Evolutionary conservation across 37 sponge, comb jelly and placozoan species (phyloP), one percentile per base, ranked within the genome.

Genomic region (Cliona cf. orientalis): DNA sequence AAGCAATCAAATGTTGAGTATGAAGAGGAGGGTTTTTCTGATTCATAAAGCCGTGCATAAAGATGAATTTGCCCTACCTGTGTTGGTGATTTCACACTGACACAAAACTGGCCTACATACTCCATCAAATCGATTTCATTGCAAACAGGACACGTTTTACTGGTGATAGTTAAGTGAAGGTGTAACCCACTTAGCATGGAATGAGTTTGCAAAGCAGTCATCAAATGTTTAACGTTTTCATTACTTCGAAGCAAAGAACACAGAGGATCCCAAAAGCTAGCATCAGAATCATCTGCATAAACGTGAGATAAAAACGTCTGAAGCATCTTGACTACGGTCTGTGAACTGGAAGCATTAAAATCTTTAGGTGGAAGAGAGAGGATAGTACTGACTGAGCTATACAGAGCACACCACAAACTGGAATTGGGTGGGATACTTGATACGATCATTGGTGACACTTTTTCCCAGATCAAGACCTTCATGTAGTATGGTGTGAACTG

Each of bases 101-200:
- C 25, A 43, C 65, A 63, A 21, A 17, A 66, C 31, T 64, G 80
- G 1, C 46, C 37, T 6, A 83, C 53, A 56, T 38, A 65, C n/a
- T 45, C 46, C 0, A 26, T 4, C 1, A 85, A 23, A 39, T 78
- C 45, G 21, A 46, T 26, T 17, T 43, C 46, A 2, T 42, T 78
- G 53, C 86, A 85, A 19, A 85, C 1, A 29, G 86, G 86, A 26
- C 86, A 85, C 14, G 57, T 38, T 3, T 21, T 6, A 36, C 70
- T 73, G n/a, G 61, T 44, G 11, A 71, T 63, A n/a, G 65, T 71
- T 25, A 85, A 32, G 42, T 85, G 86, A 22, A 78, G 19, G 55
- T 85, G 86, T 19, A 85, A 2, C 32, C 46, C 55, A 59, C 71
- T 71, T 35, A 85, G 62, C 35, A 85, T 46, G 6, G 72, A 14